Evolutionary conservation across 2,797 vertebrate species (phyloP), one percentile per base, ranked within the genome.

Genomic region (Spinibarbus caldwelli): DNA sequence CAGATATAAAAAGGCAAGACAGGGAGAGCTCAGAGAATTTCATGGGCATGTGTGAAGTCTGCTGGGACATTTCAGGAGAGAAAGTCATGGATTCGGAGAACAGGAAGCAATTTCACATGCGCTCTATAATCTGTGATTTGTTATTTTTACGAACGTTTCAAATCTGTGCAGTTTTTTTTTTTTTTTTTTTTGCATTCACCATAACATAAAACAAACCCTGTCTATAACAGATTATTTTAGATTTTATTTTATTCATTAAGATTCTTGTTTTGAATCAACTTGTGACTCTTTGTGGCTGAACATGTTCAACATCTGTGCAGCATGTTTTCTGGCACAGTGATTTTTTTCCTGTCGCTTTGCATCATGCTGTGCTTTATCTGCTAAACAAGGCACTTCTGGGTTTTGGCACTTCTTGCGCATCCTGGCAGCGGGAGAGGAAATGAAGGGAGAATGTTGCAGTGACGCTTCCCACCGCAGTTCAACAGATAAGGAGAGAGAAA

Each of bases 1-100:
- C 36, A 70, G 64, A 77, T 59, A 84, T 84, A 71, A 71, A 84
- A 84, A 78, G 64, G 5, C 49, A 84, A 80, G 43, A 57, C n/a
- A 0, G 57, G 0, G 64, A 67, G 47, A 31, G 36, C 78, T 70
- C 19, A 8, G 75, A 78, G 26, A 84, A 84, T 71, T 62, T 78
- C 26, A 71, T 59, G 64, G 64, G 49, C 4, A 14, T 78, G 49
- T 47, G 62, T 78, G 82, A 84, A 78, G 70, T 14, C 41, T 45
- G 41, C 29, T 2, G 54, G 11, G 70, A 62, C 68, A 82, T 83
- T 75, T 75, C 47, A 47, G 73, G n/a, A 82, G 17, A 21, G 80
- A 66, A 26, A 34, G 26, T 47, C 38, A 62, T n/a, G 6, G 31
- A 21, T n/a, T 41, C 2, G 0, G 68, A 62, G 36, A 82, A 41